Evolutionary conservation across 2,797 vertebrate species (phyloP).

Genomic region (Coregonus ussuriensis): DNA sequence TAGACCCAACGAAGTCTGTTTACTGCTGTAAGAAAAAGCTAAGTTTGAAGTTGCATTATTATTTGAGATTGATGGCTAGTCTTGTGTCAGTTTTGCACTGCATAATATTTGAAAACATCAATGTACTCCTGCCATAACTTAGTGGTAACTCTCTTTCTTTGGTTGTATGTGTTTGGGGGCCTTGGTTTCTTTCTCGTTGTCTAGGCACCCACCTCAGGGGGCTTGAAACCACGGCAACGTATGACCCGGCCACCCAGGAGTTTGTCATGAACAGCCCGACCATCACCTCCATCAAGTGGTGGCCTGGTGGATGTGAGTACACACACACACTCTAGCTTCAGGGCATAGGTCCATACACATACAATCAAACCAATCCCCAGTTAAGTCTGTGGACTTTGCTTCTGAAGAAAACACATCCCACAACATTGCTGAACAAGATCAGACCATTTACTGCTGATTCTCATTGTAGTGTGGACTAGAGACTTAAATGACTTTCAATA

Average conservation of each 20-base stretch:
- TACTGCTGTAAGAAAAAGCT: too few relatives aligned
- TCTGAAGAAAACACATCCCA: neutral
- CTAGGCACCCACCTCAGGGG: conserved; percentile 93
- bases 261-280: conserved; percentile 96
- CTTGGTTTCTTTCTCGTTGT: conserved; percentile 21
- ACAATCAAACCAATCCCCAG: neutral
- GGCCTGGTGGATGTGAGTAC: conserved; percentile 96
- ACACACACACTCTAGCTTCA: neutral
- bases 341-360: neutral
- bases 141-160: neutral
- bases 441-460: too few relatives aligned
- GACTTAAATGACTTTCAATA: neutral
- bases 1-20: too few relatives aligned
- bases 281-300: conserved; percentile 98
- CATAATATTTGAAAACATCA: neutral
- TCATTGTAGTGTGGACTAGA: neutral
- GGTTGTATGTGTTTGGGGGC: conserved; percentile 13
- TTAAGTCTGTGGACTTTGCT: neutral
- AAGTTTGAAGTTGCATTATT: too few relatives aligned
- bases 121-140: neutral
- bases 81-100: neutral
- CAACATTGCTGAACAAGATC: neutral
- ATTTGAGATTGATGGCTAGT: too few relatives aligned
- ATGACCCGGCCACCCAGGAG: conserved; percentile 90
- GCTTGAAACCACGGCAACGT: conserved; percentile 95